Conservation (phyloP, 2,888 invertebrate species). For the Galerucella pusilla region DNA sequence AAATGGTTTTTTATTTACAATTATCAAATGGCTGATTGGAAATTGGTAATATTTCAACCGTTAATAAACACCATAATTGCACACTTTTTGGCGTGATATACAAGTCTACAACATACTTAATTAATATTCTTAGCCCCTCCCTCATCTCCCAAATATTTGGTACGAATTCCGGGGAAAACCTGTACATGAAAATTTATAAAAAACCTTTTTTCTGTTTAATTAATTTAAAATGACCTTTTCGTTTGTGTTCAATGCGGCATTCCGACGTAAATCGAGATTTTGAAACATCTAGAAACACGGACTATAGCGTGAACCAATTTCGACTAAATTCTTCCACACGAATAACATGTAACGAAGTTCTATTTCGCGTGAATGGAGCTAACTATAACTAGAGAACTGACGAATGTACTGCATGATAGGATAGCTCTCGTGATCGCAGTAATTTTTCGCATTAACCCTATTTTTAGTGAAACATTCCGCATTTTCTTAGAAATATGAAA, state of each 20-base stretch:
- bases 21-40: too few relatives aligned
- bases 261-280: background rate
- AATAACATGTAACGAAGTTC: conserved; percentile 28
- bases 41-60: too few relatives aligned
- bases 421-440: background rate
- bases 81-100: too few relatives aligned
- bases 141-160: too few relatives aligned
- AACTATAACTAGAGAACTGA: conserved; percentile 15
- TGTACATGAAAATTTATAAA: too few relatives aligned
- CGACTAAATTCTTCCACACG: conserved; percentile 22
- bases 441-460: background rate
- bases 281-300: conserved; percentile 3
- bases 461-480: background rate
- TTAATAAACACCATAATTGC: too few relatives aligned
- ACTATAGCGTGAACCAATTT: conserved; percentile 25
- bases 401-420: conserved; percentile 9
- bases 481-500: background rate
- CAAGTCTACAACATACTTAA: too few relatives aligned
- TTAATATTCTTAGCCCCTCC: too few relatives aligned
- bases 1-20: too few relatives aligned
- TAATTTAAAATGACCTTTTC: background rate
- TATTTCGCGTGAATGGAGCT: conserved; percentile 28
- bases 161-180: too few relatives aligned
- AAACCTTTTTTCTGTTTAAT: too few relatives aligned
- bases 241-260: background rate